These are phyloP conservation scores for Amniataba percoides DNA, from an alignment of 2,797 vertebrate species.

Conservation along the genomic window DNA sequence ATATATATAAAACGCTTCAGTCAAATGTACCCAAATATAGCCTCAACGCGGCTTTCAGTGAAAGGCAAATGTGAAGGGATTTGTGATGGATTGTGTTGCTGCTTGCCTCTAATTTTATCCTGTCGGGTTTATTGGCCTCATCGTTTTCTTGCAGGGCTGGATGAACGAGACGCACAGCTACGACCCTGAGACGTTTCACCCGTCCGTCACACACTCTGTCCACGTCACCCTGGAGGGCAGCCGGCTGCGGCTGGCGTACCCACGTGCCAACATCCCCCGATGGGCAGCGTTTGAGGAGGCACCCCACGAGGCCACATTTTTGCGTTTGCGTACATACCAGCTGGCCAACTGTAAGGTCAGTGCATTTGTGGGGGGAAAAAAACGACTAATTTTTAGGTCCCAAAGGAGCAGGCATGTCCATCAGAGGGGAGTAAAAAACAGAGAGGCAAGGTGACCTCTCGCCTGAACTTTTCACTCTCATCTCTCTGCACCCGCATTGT, in stretches of 20 bases:
- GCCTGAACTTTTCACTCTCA: conserved; percentile 42
- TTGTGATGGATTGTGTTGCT: conserved; percentile 6
- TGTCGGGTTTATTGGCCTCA: neutral
- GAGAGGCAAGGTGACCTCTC: conserved; percentile 51
- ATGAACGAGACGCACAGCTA: conserved; percentile 89
- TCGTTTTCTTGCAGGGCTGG: conserved; percentile 85
- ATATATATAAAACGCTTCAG: neutral
- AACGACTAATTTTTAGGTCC: neutral
- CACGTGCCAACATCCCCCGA: conserved; percentile 84
- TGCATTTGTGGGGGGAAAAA: conserved; percentile 3
- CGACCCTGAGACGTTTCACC: conserved; percentile 89
- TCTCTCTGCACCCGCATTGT: conserved; percentile 65
- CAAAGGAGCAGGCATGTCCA: neutral
- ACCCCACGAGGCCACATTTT: conserved; percentile 76
- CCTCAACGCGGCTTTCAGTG: neutral
- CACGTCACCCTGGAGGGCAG: conserved; percentile 85
- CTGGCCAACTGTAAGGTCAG: conserved; percentile 87
- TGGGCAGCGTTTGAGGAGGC: conserved; percentile 85
- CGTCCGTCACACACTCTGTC: conserved; percentile 87
- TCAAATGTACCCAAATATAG: conserved; percentile 14
- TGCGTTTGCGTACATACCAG: conserved; percentile 79
- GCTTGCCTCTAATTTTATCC: neutral
- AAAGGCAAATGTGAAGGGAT: neutral
- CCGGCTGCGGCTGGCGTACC: conserved; percentile 85
- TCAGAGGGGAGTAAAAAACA: conserved; percentile 25